Conservation (phyloP, 2,888 invertebrate genomes). For the Tenodera sinensis region DNA sequence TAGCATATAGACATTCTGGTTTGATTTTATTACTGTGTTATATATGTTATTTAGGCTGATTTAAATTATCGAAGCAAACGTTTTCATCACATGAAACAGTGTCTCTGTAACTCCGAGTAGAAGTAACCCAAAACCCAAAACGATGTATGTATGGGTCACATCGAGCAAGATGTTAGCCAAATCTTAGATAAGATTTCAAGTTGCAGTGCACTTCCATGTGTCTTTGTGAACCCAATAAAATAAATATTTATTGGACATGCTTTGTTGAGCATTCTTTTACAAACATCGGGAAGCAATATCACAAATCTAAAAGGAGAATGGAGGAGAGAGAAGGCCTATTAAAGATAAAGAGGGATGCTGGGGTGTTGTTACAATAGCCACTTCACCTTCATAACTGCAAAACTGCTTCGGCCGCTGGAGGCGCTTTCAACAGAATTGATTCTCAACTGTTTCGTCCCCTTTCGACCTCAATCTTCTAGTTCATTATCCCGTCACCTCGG, state of each 20-base stretch:
- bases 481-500: constrained; percentile 29
- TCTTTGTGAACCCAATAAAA: not conserved
- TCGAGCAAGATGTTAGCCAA: too few relatives aligned
- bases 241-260: not conserved
- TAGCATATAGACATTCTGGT: too few relatives aligned
- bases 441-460: constrained; percentile 31
- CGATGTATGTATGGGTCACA: too few relatives aligned
- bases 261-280: not conserved
- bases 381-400: constrained; percentile 21
- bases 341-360: not conserved
- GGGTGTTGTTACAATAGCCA: not conserved
- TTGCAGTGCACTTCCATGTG: too few relatives aligned
- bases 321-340: not conserved
- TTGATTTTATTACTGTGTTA: too few relatives aligned
- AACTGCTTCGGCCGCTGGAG: constrained; percentile 21
- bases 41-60: too few relatives aligned
- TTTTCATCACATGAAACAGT: too few relatives aligned
- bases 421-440: constrained; percentile 28
- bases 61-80: too few relatives aligned
- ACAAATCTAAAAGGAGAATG: not conserved
- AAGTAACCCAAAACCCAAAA: too few relatives aligned
- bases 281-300: not conserved
- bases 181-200: too few relatives aligned
- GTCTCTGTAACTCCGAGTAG: too few relatives aligned
- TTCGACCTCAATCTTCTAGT: constrained; percentile 32